Percentiles rank a stretch among this genome's conserved stretches.
These are phyloP conservation scores for Ardeotis arabs DNA, from an alignment of 2,113 vertebrate genomes.

Conservation along the genomic window DNA sequence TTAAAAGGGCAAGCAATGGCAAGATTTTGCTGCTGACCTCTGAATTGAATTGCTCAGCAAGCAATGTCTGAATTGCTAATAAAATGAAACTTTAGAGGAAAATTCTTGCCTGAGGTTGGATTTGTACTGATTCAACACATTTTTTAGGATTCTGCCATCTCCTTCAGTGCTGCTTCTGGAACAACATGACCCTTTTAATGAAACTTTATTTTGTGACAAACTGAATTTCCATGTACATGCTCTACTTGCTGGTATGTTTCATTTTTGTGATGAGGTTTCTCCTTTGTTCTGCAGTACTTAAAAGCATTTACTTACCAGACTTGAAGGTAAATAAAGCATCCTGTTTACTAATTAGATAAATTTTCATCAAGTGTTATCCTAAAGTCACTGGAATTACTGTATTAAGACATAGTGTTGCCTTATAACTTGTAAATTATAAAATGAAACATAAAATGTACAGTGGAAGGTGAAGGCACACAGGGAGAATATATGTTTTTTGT, in stretches of 20 bases:
- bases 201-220: neutral
- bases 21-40: neutral
- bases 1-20: neutral
- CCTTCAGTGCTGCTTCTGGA: neutral
- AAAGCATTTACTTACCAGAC: neutral
- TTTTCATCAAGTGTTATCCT: neutral
- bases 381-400: neutral
- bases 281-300: neutral
- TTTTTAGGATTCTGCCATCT: neutral
- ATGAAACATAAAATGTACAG: neutral
- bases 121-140: neutral
- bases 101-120: constrained; percentile 1
- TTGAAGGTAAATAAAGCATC: constrained; percentile 39
- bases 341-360: constrained; percentile 9
- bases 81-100: neutral
- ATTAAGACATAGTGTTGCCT: neutral
- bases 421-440: neutral
- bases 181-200: neutral
- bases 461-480: neutral
- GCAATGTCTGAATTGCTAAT: neutral
- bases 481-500: neutral
- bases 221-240: neutral
- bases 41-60: neutral
- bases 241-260: neutral
- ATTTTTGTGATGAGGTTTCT: neutral